Percentiles rank a stretch among this genome's conserved stretches.
Conservation (phyloP, 1,140 invertebrate genomes). For the Euura saliciscinereae region DNA sequence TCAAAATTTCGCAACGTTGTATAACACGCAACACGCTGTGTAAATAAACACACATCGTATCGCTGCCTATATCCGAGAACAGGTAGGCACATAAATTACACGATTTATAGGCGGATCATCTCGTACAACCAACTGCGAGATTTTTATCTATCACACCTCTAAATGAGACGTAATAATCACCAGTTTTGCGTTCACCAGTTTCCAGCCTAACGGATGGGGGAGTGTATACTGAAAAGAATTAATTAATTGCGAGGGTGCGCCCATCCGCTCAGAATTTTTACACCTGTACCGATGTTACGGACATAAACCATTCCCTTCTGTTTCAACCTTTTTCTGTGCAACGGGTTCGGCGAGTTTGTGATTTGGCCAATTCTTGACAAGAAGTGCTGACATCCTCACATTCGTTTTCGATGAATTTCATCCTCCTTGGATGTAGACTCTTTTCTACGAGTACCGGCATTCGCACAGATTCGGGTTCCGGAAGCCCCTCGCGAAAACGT, state of each 20-base stretch:
- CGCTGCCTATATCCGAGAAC: not conserved
- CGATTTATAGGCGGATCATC: constrained; percentile 58
- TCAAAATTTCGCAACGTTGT: not conserved
- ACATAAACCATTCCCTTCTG: constrained; percentile 8
- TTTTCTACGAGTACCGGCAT: constrained; percentile 19
- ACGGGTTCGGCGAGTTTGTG: not conserved
- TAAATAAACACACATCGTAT: too few relatives aligned
- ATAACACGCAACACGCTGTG: too few relatives aligned
- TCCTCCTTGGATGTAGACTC: not conserved
- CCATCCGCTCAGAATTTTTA: constrained; percentile 49
- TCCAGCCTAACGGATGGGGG: too few relatives aligned
- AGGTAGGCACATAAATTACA: constrained; percentile 56
- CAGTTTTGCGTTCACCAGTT: constrained; percentile 16
- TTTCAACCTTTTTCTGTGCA: too few relatives aligned
- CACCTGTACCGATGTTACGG: constrained; percentile 39
- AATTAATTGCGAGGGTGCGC: constrained; percentile 38
- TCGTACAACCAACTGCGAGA: constrained; percentile 35
- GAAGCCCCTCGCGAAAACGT: constrained; percentile 31
- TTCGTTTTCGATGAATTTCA: not conserved
- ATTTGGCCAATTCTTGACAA: not conserved
- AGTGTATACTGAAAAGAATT: too few relatives aligned
- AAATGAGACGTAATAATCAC: constrained; percentile 49
- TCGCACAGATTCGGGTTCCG: constrained; percentile 41
- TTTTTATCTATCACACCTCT: constrained; percentile 38
- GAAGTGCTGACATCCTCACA: not conserved